Evolutionary conservation across 2,797 vertebrate species (phyloP), one percentile per base, ranked within the genome.

Genomic region (Lacerta agilis): DNA sequence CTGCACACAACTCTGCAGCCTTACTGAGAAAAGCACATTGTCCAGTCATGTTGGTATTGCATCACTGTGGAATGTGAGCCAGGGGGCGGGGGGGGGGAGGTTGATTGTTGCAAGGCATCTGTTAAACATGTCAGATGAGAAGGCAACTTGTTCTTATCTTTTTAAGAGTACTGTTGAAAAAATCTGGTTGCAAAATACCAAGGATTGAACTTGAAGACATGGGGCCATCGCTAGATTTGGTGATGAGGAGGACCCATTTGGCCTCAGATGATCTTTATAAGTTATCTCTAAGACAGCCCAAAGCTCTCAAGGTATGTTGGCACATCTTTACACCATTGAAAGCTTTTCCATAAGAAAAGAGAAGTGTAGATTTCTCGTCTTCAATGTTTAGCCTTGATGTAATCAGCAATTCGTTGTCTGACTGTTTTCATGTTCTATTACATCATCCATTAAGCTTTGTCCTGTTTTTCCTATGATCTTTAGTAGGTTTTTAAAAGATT

Each of bases 201-300:
- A 96, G 99, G 76, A 98, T 99, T 76, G 98, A 99, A 93, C 95
- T 99, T 91, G 98, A 99, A 95, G 98, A 99, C 90, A 99, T 99
- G 76, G 99, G 99, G 1, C 99, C 99, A 0, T 98, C 98, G 0
- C 95, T 99, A 90, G 98, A 99, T 93, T 96, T 99, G 38, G 96
- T 97, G 41, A 82, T 99, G 82, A 97, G 98, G 89, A 98, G 99
- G 92, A 98, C 97, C 5, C 98, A 99, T 90, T 94, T 99, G 91
- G 98, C 99, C 15, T 99, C 99, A 77, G 98, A 99, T 49, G 98
- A 99, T 95, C 96, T 99, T 92, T 99, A 97, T 95, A 99, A 98
- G 88, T 94, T 97, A 0, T 97, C 99, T 83, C 96, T 98, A 94
- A 98, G 95, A 93, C 97, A 97, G 86, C 98, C 98, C 0, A 98